phyloP scores from a whole-genome alignment of 2,113 vertebrate genomes.

The Proterorhinus semilunaris region DNA sequence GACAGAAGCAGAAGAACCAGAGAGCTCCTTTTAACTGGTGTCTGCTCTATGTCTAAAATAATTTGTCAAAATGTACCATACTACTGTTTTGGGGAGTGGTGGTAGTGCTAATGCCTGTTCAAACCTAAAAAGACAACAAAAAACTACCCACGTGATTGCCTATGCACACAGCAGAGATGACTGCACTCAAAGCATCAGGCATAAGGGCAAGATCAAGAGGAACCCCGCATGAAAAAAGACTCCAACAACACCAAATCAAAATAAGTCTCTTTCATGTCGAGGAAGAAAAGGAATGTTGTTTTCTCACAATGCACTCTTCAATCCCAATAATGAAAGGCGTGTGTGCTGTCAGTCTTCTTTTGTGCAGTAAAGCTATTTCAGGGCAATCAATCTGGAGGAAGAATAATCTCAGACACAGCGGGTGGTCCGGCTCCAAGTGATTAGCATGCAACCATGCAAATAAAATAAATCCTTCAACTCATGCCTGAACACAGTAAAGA shows the following conservation, averaged over 20 bases:
- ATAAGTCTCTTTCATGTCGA: conserved; percentile 52
- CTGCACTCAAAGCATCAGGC: conserved; percentile 35
- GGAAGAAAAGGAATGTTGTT: conserved; percentile 50
- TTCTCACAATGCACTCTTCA: conserved; percentile 29
- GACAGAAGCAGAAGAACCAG: background rate
- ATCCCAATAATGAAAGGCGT: conserved; percentile 31
- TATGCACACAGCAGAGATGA: background rate
- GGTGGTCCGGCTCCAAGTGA: background rate
- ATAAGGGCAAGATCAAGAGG: conserved; percentile 57
- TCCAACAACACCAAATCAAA: conserved; percentile 35
- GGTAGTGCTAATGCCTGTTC: conserved; percentile 1
- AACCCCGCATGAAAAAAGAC: conserved; percentile 24
- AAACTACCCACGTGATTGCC: conserved; percentile 23
- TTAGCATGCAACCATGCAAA: conserved; percentile 9
- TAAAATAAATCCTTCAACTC: conserved; percentile 5
- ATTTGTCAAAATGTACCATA: background rate
- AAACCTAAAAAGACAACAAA: conserved; percentile 22
- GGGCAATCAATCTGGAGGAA: conserved; percentile 23
- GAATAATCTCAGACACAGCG: conserved; percentile 4
- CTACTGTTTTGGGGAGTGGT: background rate
- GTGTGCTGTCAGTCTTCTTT: conserved; percentile 20
- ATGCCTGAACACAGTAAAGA: background rate
- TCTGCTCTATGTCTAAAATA: background rate
- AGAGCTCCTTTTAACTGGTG: background rate
- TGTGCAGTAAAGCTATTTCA: conserved; percentile 27